Base-by-base conservation (phyloP, 1,140 invertebrate genomes). In the Oncopodura yosiiana region DNA sequence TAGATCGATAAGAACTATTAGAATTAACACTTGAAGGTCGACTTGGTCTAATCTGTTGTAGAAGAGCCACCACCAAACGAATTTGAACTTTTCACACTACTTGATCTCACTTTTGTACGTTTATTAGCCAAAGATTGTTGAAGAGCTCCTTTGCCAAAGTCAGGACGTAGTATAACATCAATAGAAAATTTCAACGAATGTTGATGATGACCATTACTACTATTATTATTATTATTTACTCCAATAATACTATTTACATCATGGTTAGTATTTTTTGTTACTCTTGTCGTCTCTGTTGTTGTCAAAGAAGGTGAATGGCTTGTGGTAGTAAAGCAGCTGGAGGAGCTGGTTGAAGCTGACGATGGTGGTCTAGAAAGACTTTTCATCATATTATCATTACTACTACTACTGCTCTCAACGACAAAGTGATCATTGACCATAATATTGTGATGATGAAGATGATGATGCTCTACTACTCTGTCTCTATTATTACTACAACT, bases 151-250 rank as follows among this genome's bases (percentile, higher is more conserved):
- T 64, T 61, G 0, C 88, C 88, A 61, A 93, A 93, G 68, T 90
- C 86, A 0, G 87, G 87, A 68, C 89, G 87, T 6, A 93, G 71
- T 52, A 93, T 93, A 72, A 91, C 91, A 66, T 91, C 87, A 70
- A 93, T 93, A 60, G 87, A 91, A 72, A 93, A 93, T 65, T 90
- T 91, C 1, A 92, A 69, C 59, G 67, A 55, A 29, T 55, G 45
- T 9, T 14, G 14, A 24, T 46, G 29, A 2, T 2, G 36, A 5
- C 21, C 6, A 6, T 12, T 12, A 37, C 24, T 14, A 36, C 16
- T 50, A 1, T 63, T 48, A 27, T 57, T 55, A 12, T 56, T 52
- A 29, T 29, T 16, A 38, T 49, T 49, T 76, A 77, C 11, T n/a
- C 74, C 73, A 53, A 81, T 81, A 61, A 81, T 80, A 2, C 72